Base-by-base conservation (phyloP, 2,113 vertebrate genomes). In the Lampris megalopsis region DNA sequence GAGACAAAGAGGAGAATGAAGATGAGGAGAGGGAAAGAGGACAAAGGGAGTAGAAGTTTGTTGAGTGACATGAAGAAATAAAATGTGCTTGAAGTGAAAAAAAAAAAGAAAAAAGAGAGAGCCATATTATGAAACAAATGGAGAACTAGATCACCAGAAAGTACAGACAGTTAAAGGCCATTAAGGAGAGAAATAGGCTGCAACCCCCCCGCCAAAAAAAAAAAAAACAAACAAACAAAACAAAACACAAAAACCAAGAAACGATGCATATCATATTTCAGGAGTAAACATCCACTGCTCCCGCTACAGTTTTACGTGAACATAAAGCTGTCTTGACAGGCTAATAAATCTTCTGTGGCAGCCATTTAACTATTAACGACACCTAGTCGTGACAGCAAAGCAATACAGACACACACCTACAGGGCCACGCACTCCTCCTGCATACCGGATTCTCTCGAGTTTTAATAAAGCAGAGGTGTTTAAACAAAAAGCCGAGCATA, bases 321-420 rank as follows among this genome's bases (percentile, higher is more conserved):
- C 43, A 73, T 5, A 3, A 71, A 83, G 59, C 6, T 2, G 4
- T 73, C 75, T 6, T 75, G 75, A 80, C 77, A 85, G 61, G 24
- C 73, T 74, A 71, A 86, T 84, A 86, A 68, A 85, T 80, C 79
- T 87, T 83, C 68, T 69, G 60, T 78, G 61, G 47, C 37, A 37
- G n/a, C 66, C 76, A 9, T 68, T 80, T 76, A 87, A 86, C 71
- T 79, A 84, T 86, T 87, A 84, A 89, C 73, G 73, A 74, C 59
- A 63, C 69, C 59, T 62, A 41, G 62, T 79, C 63, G 65, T 82
- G 60, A 64, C 68, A 49, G 59, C 70, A 63, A 35, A 79, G 75
- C 24, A 58, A n/a, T 58, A 45, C 62, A 63, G 49, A 80, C 58
- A 53, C 79, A 79, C 79, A 79, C 41, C 71, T 70, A 64, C 58